Evolutionary conservation across 2,113 vertebrate genomes (phyloP).

Genomic region (Geococcyx californianus): DNA sequence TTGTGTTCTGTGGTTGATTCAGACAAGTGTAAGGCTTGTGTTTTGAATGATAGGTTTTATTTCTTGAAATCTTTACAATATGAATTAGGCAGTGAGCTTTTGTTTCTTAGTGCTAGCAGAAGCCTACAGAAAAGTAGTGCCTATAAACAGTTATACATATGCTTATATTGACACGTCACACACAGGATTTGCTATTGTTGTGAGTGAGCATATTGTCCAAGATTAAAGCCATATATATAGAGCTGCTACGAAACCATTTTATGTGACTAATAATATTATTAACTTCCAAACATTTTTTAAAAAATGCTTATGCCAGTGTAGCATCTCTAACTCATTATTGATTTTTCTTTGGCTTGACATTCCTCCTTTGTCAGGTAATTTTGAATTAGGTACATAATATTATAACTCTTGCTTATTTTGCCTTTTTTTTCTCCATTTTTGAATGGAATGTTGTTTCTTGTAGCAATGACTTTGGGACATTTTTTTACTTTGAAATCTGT

Average conservation of each 20-base stretch:
- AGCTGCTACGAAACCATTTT: not conserved
- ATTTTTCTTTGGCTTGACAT: not conserved
- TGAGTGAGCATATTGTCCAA: not conserved
- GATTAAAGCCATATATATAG: not conserved
- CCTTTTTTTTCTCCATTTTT: not conserved
- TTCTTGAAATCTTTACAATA: not conserved
- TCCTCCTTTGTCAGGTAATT: not conserved
- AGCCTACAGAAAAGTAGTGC: not conserved
- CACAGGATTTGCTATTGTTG: not conserved
- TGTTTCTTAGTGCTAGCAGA: not conserved
- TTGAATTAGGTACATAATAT: not conserved
- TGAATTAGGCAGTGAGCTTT: not conserved
- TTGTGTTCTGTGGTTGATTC: not conserved
- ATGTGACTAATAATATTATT: not conserved
- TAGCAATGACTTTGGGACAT: not conserved
- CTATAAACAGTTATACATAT: not conserved
- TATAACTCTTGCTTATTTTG: not conserved
- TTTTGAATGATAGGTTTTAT: not conserved
- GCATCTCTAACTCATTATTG: not conserved
- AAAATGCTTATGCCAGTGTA: not conserved
- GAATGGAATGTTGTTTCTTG: not conserved
- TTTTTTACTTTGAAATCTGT: not conserved
- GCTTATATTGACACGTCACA: not conserved
- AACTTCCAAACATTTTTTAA: not conserved
- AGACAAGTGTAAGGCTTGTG: not conserved